These are phyloP conservation scores for Myopa tessellatipennis DNA, from an alignment of 2,888 invertebrate genomes.

Conservation along the genomic window DNA sequence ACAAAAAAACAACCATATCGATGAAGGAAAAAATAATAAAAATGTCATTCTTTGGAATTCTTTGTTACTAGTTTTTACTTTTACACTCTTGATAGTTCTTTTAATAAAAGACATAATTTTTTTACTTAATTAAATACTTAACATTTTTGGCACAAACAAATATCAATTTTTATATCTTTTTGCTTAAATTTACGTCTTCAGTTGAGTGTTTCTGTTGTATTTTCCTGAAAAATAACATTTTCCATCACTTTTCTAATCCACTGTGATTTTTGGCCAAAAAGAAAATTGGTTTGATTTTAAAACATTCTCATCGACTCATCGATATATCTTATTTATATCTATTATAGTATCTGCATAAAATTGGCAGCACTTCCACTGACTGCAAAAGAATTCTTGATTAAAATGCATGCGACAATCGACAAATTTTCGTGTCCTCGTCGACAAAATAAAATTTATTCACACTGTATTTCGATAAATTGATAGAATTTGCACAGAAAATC, in stretches of 20 bases:
- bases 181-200: no score
- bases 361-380: neutral
- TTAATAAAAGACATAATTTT: no score
- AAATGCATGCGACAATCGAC: neutral
- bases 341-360: neutral
- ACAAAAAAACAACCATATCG: neutral
- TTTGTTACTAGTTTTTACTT: no score
- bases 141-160: no score
- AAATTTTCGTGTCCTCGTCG: neutral
- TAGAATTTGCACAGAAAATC: neutral
- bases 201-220: no score
- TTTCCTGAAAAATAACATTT: neutral
- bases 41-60: no score
- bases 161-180: no score
- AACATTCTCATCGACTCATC: neutral
- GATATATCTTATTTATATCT: neutral
- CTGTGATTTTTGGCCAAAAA: neutral
- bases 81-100: no score
- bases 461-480: neutral
- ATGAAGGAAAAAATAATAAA: neutral
- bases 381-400: constrained; percentile 4
- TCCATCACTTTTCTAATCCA: neutral
- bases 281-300: neutral
- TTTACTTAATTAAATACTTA: no score
- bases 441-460: neutral